Base-by-base conservation (phyloP, 2,888 invertebrate genomes). In the Eupithecia pulchellata region DNA sequence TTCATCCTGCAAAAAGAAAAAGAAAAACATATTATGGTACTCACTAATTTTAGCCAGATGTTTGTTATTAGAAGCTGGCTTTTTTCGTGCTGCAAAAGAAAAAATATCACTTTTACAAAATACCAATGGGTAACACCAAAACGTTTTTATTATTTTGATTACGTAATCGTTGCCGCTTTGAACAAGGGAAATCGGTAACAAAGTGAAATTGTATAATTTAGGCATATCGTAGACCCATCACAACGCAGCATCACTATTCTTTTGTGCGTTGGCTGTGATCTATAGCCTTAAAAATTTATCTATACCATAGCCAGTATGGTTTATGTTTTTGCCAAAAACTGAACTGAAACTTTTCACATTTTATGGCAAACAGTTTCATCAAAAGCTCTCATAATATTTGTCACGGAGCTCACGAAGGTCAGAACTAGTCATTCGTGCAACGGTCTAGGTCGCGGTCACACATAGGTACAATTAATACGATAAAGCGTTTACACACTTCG, bases 11-110 rank as follows among this genome's bases (percentile, higher is more conserved):
- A 96, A 96, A 86, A 69, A 65, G 61, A 70, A 73, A 69, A 57
- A 68, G 39, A 63, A 61, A 72, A 13, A 34, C 61, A 61, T 66
- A 57, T 66, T 68, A 68, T 64, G 68, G 68, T 83, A 97, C 98
- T 98, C 95, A 98, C 98, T 96, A 98, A 95, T 96, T 98, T 98
- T 86, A 98, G 96, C 99, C 99, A 99, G 95, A 98, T 98, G 95
- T 98, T 99, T 88, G 98, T 98, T 92, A 98, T 98, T 91, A 99
- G 96, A 94, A 98, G 96, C 95, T 99, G 98, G 95, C 99, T 98
- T 95, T 98, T 98, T 95, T 98, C 98, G 95, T 99, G 98, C 98
- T 98, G 96, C 80, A 96, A 96, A 86, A 60, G 66, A 68, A 73
- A 72, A 58, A 64, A 60, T 34, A 64, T 63, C 32, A 34, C 61